Evolutionary conservation across 2,113 vertebrate genomes (phyloP).

Genomic region (Vidua chalybeata): DNA sequence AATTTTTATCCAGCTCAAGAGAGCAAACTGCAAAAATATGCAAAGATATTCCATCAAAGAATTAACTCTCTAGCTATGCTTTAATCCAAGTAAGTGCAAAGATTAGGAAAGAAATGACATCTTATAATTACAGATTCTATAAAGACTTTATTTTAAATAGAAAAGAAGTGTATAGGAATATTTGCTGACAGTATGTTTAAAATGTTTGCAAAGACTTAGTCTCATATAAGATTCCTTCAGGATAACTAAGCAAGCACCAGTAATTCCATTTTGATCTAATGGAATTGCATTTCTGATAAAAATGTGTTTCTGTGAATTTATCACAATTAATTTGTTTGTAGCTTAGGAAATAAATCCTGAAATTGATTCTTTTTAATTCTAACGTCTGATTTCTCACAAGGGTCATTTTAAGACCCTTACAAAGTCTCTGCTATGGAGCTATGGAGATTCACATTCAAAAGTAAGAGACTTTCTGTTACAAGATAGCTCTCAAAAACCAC

Average conservation of each 20-base stretch:
- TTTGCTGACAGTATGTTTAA: not conserved
- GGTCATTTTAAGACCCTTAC: not conserved
- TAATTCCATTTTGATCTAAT: not conserved
- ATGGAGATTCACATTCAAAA: not conserved
- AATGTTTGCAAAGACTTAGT: not conserved
- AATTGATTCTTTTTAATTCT: not conserved
- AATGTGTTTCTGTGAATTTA: slow-evolving; percentile 6
- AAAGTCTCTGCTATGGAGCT: not conserved
- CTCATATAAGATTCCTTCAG: not conserved
- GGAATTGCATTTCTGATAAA: slow-evolving; percentile 8
- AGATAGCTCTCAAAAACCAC: not conserved
- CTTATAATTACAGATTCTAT: not conserved
- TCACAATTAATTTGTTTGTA: not conserved
- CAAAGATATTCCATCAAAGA: not conserved
- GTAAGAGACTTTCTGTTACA: not conserved
- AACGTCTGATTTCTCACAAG: not conserved
- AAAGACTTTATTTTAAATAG: not conserved
- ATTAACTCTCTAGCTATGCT: not conserved
- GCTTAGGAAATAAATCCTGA: not conserved
- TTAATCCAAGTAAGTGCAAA: not conserved
- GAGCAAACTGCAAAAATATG: not conserved
- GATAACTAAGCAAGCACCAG: slow-evolving; percentile 7
- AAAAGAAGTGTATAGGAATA: not conserved
- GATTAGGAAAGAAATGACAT: slow-evolving; percentile 15
- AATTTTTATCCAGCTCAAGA: not conserved